Evolutionary conservation across 2,797 vertebrate genomes (phyloP), one percentile per base, ranked within the genome.

Genomic region (Myotis myotis): DNA sequence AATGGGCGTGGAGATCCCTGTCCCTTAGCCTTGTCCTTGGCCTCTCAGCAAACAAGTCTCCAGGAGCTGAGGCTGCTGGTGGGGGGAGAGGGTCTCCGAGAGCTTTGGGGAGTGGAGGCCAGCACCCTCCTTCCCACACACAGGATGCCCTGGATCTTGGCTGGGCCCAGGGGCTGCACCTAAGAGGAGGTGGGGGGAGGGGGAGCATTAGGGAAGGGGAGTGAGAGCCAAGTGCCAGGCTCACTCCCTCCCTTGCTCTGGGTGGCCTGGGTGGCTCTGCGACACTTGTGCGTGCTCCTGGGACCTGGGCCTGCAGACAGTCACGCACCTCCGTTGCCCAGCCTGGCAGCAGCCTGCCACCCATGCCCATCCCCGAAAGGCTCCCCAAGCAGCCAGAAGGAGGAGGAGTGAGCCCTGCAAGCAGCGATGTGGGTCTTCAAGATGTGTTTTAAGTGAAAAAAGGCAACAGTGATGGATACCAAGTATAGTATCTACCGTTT

Each of bases 401-500:
- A 28, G 28, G 17, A 41, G 51, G 41, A 62, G 74, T 55, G 71
- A 75, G 89, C 53, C 33, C 38, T 49, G 51, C 1, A 2, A 17
- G 90, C 85, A 76, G 89, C 38, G 8, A 2, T 49, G 81, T 30
- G 78, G 91, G 95, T 64, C 96, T 81, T 55, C 30, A 17, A 79
- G 83, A 78, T 64, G 95, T 51, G 78, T 95, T 96, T 95, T 88
- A 76, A 95, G 89, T 15, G 17, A 70, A 78, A 84, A 81, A 84
- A 93, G 60, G 95, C 87, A 60, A 9, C 89, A 3, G 41, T 1
- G 30, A n/a, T 2, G 91, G 83, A 49, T 53, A 53, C 81, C 36
- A 76, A 91, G 96, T 82, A 64, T 51, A 88, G 91, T 60, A 64
- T 64, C 94, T 87, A 33, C 91, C 28, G 19, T 64, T 93, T 30